These are phyloP conservation scores for Bergia sp. DNA, from an alignment of 92 coral and sea anemone species.

Conservation along the genomic window DNA sequence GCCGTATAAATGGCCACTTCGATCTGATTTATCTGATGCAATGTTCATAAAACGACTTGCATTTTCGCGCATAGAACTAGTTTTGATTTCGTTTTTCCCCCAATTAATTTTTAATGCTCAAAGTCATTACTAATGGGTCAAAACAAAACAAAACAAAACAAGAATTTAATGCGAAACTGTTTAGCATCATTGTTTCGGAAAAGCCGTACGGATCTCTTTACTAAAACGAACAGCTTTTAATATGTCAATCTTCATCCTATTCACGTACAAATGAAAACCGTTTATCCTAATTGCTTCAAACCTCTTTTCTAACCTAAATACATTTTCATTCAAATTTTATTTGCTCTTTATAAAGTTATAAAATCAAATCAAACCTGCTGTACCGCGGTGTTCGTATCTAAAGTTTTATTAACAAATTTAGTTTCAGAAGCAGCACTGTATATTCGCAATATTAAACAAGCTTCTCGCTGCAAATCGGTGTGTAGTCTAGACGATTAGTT, in stretches of 20 bases:
- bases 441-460: no score
- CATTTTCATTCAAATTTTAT: neutral
- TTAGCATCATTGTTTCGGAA: conserved; percentile 2
- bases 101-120: neutral
- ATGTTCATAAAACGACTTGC: neutral
- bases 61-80: neutral
- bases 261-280: neutral
- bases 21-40: neutral
- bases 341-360: neutral
- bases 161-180: neutral
- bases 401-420: no score
- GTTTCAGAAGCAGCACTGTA: neutral
- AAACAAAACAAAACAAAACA: conserved; percentile 15
- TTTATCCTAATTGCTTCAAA: conserved; percentile 21
- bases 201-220: conserved; percentile 3
- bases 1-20: neutral
- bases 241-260: conserved; percentile 17
- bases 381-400: neutral
- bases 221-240: conserved; percentile 8
- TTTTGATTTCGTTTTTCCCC: neutral
- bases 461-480: neutral
- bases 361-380: neutral
- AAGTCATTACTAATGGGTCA: conserved; percentile 5
- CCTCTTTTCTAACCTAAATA: neutral
- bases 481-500: no score